These are phyloP conservation scores for Ornithorhynchus anatinus DNA, from an alignment of 2,113 vertebrate genomes.

Conservation along the genomic window DNA sequence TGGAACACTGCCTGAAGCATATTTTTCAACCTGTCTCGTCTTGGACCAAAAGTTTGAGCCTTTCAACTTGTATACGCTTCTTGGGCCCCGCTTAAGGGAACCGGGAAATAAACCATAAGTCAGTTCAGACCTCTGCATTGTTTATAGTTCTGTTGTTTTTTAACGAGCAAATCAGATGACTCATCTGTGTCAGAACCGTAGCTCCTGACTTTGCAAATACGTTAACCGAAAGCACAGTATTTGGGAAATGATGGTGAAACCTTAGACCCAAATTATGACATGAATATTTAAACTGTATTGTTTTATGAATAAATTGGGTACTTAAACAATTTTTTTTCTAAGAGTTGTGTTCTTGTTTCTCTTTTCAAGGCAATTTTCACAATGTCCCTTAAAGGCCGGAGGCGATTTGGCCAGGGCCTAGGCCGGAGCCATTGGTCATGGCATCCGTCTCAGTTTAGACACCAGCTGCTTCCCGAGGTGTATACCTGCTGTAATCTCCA, in stretches of 20 bases:
- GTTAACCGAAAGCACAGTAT: slow-evolving; percentile 41
- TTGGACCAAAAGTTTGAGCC: neutral
- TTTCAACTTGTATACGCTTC: neutral
- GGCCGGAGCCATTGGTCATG: no score
- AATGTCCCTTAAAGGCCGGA: neutral
- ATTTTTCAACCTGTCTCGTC: neutral
- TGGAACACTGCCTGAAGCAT: neutral
- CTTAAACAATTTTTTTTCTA: slow-evolving; percentile 45
- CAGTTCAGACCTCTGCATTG: slow-evolving; percentile 10
- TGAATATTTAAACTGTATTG: slow-evolving; percentile 49
- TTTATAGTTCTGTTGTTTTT: neutral
- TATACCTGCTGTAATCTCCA: no score
- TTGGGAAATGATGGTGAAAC: slow-evolving; percentile 44
- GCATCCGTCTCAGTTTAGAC: no score
- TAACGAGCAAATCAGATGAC: slow-evolving; percentile 33
- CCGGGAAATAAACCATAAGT: neutral
- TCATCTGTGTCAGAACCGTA: slow-evolving; percentile 40
- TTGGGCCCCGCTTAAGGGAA: neutral
- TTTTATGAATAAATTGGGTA: slow-evolving; percentile 69
- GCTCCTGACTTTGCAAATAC: slow-evolving; percentile 48
- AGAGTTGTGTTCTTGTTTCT: slow-evolving; percentile 34
- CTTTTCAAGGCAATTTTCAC: slow-evolving; percentile 1
- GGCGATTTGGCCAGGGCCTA: no score
- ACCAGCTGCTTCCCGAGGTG: no score
- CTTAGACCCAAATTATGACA: slow-evolving; percentile 36